Percentiles rank a stretch among this genome's conserved stretches.
Evolutionary conservation across 2,113 vertebrate genomes (phyloP).

Genomic region (Rhinolophus sinicus): DNA sequence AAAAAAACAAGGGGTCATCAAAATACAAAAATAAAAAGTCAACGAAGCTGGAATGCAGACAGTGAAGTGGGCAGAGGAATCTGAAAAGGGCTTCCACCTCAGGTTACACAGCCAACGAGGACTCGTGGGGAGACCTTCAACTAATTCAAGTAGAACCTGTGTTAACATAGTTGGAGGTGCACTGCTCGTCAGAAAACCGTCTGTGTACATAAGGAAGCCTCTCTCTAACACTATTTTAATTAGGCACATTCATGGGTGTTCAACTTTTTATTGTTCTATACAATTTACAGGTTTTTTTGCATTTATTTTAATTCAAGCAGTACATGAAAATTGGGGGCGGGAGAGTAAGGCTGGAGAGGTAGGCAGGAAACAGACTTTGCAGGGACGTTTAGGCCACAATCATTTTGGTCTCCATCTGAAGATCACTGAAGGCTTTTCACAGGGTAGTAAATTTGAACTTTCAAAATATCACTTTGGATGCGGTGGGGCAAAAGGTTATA

Average conservation of each 20-base stretch:
- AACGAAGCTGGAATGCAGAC: not conserved
- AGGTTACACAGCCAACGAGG: not conserved
- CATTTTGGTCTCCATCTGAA: not conserved
- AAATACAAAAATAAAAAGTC: not conserved
- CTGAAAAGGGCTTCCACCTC: not conserved
- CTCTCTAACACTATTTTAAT: not conserved
- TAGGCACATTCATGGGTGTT: not conserved
- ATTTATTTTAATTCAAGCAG: not conserved
- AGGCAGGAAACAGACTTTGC: not conserved
- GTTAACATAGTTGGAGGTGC: not conserved
- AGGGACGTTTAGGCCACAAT: not conserved
- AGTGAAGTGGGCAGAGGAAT: not conserved
- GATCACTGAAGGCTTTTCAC: not conserved
- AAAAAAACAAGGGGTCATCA: not conserved
- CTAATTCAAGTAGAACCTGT: not conserved
- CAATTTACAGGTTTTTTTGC: not conserved
- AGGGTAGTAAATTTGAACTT: not conserved
- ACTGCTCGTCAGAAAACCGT: not conserved
- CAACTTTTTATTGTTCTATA: not conserved
- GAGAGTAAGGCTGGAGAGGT: not conserved
- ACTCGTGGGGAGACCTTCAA: not conserved
- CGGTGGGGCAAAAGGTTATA: not conserved
- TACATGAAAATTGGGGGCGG: not conserved
- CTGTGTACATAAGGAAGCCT: no score
- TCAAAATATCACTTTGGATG: not conserved